Base-by-base conservation (phyloP, 2,113 vertebrate genomes). In the Hippocampus abdominalis region DNA sequence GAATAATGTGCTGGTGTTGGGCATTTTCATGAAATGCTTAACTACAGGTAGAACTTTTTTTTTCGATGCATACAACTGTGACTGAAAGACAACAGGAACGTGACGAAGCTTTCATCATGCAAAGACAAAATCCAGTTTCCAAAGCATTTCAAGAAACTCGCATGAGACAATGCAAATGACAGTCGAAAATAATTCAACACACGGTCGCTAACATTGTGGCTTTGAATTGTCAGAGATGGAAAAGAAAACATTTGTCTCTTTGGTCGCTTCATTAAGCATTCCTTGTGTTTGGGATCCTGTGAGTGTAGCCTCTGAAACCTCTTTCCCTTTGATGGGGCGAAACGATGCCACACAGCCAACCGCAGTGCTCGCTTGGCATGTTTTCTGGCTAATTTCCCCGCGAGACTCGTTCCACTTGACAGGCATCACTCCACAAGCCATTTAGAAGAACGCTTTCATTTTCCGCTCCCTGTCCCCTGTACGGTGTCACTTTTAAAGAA, bases 321-420 rank as follows among this genome's bases (percentile, higher is more conserved):
- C 59, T 70, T 59, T 29, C 46, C 21, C 68, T 60, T 83, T 81
- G 73, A 80, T 36, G 32, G 32, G 79, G 79, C 56, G 74, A 69
- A 72, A 51, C 27, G 73, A 72, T 86, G 86, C 78, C 85, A 80
- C 75, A 77, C 78, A 73, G 67, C 49, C 69, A 71, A 64, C 66
- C 73, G 62, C 66, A 40, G 44, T 20, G n/a, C 69, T 86, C 80
- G 59, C 79, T 85, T 71, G 79, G 78, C 84, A 76, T 84, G 78
- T 87, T 85, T 80, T 80, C 75, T 70, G 71, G 82, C 80, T 85
- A 85, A 84, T 90, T 89, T 79, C 49, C 73, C 78, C 74, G 77
- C 71, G 40, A 73, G 77, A 73, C 76, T 23, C 16, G 80, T 88
- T 89, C 83, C 80, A 86, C 86, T 85, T 82, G 78, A 89, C 67